Evolutionary conservation across 2,888 invertebrate species (phyloP), one percentile per base, ranked within the genome.

Genomic region (Carterocephalus palaemon): DNA sequence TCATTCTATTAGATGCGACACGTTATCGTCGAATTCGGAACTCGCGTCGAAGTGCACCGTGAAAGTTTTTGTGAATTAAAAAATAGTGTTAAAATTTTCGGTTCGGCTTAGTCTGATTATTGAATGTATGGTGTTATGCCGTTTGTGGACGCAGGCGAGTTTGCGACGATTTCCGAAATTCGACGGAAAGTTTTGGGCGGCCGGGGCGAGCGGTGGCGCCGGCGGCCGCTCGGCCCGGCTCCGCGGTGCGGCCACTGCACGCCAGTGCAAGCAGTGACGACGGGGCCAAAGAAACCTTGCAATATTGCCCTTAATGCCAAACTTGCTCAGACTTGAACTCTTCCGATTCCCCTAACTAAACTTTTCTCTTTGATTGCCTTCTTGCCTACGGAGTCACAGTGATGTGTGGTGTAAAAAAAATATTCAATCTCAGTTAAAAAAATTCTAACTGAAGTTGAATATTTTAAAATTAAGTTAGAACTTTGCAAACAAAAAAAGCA

Each of bases 11-110:
- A 76, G 67, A 75, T 71, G 73, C 74, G 74, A 68, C 65, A 67
- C 62, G 59, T 61, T 68, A 52, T 73, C 65, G 70, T 83, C 81
- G 80, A 82, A 77, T 85, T 85, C 81, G 81, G 83, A 83, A 81
- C 67, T 83, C 75, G 79, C 77, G 77, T 72, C 65, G 56, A 67
- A 82, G 82, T 74, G 75, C 69, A 59, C 70, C 75, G 82, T 84
- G 83, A 79, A 82, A 83, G 77, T 86, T 84, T 46, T 73, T 57
- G 60, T 84, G 85, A 84, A 73, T 63, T 67, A 63, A 62, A 73
- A 69, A 64, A 63, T 75, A 71, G 82, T 83, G 81, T 53, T 54
- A 32, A 41, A 43, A 43, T 48, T 15, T 32, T 32, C 20, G 7
- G 17, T 20, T 13, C 13, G 7, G 19, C 32, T 26, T 19, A 20